Percentiles rank a stretch among this genome's conserved stretches.
phyloP scores from a whole-genome alignment of 2,113 vertebrate species.

The Amphiprion ocellaris region DNA sequence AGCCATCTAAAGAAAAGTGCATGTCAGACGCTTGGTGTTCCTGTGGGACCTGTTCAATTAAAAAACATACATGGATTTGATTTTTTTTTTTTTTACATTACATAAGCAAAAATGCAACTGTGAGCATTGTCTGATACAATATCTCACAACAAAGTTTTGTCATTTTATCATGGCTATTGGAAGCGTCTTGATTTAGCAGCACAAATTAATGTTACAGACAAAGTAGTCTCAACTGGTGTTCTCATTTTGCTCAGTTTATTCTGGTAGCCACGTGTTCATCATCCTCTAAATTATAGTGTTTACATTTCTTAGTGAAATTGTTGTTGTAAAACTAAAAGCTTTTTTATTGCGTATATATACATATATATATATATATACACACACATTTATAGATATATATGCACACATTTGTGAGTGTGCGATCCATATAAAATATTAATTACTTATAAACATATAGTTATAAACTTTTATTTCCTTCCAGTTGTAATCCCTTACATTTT shows the following conservation, averaged over 20 bases:
- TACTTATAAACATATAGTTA: constrained; percentile 16
- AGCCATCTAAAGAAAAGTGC: constrained; percentile 47
- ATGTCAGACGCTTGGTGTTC: constrained; percentile 64
- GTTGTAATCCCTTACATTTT: constrained; percentile 5
- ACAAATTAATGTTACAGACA: constrained; percentile 28
- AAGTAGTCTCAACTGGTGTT: constrained; percentile 15
- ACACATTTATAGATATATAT: too few relatives aligned
- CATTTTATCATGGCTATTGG: neutral
- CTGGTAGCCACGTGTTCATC: constrained; percentile 51
- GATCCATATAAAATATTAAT: constrained; percentile 41
- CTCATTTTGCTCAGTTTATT: constrained; percentile 55
- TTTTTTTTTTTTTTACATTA: neutral
- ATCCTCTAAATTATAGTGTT: constrained; percentile 53
- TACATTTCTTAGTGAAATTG: constrained; percentile 39
- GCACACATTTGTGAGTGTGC: neutral
- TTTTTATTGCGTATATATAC: constrained; percentile 25
- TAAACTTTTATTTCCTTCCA: constrained; percentile 37
- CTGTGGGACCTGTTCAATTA: constrained; percentile 45
- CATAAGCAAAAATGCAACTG: constrained; percentile 13
- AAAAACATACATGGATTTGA: constrained; percentile 27
- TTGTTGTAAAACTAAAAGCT: constrained; percentile 45
- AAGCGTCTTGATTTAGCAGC: neutral
- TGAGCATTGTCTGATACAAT: constrained; percentile 17
- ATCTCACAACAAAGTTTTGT: constrained; percentile 24
- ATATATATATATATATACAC: neutral